Evolutionary conservation across 2,797 vertebrate species (phyloP).

Genomic region (Arnoldichthys spilopterus): DNA sequence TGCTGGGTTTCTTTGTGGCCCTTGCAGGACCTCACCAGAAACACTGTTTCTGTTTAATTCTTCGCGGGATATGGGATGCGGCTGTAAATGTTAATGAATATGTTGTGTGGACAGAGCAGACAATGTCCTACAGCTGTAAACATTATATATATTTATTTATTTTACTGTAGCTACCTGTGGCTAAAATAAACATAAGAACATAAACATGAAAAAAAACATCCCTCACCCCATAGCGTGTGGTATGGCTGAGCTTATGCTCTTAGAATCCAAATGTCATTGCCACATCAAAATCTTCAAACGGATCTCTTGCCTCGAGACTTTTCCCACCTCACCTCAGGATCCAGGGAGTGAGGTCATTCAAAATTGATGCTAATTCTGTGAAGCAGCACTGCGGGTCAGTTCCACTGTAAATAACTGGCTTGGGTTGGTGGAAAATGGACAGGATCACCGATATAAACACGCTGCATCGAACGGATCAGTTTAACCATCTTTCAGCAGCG

Average conservation of each 20-base stretch:
- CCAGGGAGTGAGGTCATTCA: not conserved
- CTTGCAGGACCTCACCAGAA: not conserved
- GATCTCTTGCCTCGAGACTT: not conserved
- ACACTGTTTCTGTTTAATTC: constrained; percentile 12
- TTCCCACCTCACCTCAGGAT: not conserved
- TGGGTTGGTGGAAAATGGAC: not conserved
- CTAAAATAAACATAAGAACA: constrained; percentile 41
- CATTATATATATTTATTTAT: too few relatives aligned
- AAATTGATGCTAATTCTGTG: not conserved
- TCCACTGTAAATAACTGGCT: not conserved
- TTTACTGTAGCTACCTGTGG: constrained; percentile 30
- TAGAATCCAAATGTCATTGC: constrained; percentile 5
- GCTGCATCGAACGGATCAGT: not conserved
- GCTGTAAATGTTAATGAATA: constrained; percentile 37
- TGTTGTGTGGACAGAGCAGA: constrained; percentile 15
- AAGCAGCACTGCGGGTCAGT: not conserved
- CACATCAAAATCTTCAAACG: constrained; percentile 12
- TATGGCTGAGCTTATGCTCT: not conserved
- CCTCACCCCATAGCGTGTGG: constrained; percentile 20
- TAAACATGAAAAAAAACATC: constrained; percentile 14
- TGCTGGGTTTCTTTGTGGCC: not conserved
- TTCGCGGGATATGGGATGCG: too few relatives aligned
- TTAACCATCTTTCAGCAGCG: not conserved
- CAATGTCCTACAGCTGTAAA: not conserved
- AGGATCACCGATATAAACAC: not conserved